A percentile compares a stretch with the other conserved stretches of the same genome.
phyloP scores from a whole-genome alignment of 2,113 vertebrate genomes.

The Trachemys scripta region DNA sequence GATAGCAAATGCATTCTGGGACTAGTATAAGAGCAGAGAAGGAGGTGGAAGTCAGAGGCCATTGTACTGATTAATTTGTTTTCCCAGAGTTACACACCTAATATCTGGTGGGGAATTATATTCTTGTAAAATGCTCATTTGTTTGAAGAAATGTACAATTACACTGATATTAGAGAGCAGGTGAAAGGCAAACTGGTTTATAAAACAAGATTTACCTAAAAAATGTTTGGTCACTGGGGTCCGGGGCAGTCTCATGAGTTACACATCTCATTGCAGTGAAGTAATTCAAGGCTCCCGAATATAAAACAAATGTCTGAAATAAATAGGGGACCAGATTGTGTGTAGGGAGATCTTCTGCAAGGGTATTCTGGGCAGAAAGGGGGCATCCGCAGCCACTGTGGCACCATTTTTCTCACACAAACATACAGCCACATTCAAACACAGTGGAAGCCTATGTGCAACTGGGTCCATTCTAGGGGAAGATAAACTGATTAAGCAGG shows the following conservation, averaged over 20 bases:
- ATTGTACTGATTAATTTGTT: not conserved
- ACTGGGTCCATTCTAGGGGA: not conserved
- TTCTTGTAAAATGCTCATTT: slow-evolving; percentile 17
- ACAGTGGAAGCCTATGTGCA: fast-evolving
- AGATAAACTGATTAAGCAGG: not conserved
- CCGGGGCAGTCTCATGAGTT: not conserved
- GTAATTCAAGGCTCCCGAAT: not conserved
- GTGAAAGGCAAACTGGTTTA: not conserved
- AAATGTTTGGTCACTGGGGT: not conserved
- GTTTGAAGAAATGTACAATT: slow-evolving; percentile 16
- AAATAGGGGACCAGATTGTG: fast-evolving
- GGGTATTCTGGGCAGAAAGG: not conserved
- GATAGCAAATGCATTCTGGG: not conserved
- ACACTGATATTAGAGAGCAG: not conserved
- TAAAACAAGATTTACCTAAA: not conserved
- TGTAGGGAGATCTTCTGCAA: not conserved
- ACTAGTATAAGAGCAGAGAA: not conserved
- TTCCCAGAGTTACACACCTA: not conserved
- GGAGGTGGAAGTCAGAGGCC: not conserved
- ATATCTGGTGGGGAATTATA: not conserved
- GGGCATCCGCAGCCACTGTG: too few relatives aligned
- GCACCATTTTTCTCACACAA: not conserved
- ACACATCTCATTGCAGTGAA: not conserved
- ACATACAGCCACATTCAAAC: not conserved
- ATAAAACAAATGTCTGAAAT: not conserved